Percentiles rank a stretch among this genome's conserved stretches.
These are phyloP conservation scores for Drosophila bocqueti DNA, from an alignment of 1,140 invertebrate species.

Conservation along the genomic window DNA sequence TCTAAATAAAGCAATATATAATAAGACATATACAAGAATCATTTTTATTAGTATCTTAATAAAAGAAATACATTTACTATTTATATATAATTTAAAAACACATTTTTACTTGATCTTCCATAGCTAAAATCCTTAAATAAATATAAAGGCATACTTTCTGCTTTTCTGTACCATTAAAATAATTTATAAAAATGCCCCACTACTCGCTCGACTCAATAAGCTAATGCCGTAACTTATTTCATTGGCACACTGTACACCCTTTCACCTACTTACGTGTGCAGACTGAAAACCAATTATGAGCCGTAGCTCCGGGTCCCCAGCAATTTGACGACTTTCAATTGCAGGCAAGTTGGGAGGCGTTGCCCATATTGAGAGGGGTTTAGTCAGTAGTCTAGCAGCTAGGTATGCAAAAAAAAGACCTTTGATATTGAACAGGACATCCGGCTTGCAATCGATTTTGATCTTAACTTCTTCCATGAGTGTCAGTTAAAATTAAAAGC, in stretches of 20 bases:
- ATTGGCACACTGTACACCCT: background rate
- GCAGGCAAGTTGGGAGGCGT: slow-evolving; percentile 16
- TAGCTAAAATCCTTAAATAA: too few relatives aligned
- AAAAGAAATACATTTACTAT: too few relatives aligned
- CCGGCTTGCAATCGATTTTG: slow-evolving; percentile 3
- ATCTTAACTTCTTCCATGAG: background rate
- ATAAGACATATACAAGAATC: too few relatives aligned
- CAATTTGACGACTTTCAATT: slow-evolving; percentile 44
- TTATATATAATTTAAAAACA: too few relatives aligned
- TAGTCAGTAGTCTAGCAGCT: background rate
- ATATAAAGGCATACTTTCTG: too few relatives aligned
- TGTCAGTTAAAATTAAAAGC: background rate
- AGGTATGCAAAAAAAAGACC: background rate
- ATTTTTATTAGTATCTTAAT: too few relatives aligned
- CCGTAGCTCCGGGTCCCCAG: slow-evolving; percentile 13
- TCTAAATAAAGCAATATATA: background rate
- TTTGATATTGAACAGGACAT: slow-evolving; percentile 6
- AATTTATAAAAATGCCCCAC: background rate
- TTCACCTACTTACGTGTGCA: slow-evolving; percentile 13
- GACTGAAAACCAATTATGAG: slow-evolving; percentile 42
- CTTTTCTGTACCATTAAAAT: background rate
- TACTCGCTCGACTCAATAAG: background rate
- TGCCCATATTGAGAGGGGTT: background rate
- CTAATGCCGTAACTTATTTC: slow-evolving; percentile 5
- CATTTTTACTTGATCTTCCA: too few relatives aligned